Base-by-base conservation (phyloP, 2,113 vertebrate species). In the Perca flavescens region DNA sequence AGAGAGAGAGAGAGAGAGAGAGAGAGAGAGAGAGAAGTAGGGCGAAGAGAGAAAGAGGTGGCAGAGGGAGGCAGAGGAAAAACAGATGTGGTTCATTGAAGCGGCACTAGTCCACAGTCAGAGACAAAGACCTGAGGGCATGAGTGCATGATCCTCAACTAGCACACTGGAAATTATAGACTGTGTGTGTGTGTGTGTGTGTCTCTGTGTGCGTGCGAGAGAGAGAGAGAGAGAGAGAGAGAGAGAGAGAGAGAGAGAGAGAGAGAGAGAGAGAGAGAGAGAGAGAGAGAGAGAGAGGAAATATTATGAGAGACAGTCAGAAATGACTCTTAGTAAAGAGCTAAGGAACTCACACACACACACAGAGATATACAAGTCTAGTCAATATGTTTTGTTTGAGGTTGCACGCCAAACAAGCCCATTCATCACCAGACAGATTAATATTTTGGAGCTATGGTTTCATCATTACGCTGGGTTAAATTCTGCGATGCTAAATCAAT, bases 1-100 rank as follows among this genome's bases (percentile, higher is more conserved):
- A 64, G 43, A 47, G 65, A 73, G 72, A 16, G 43, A 43, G 65
- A 80, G 54, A 74, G 22, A 65, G 49, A 43, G 64, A 71, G 79
- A 6, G 60, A 36, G 65, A 80, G 63, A 79, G 54, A 64, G 53
- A 34, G 8, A 36, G 22, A 47, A 43, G 61, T 25, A 25, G 57
- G 75, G 56, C 0, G 6, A 43, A 46, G 68, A 82, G 21, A 68
- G 57, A 43, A n/a, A 22, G 65, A 46, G 57, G 67, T 46, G 62
- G 58, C 31, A 80, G 74, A 79, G 60, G 40, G 36, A 82, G 75
- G 67, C 60, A 77, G 80, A 67, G 73, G 50, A 60, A 83, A 86
- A 88, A 70, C 86, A 84, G 90, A 91, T 88, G 84, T 90, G 92
- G 85, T 90, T 92, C 90, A 91, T 6, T 93, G 92, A 86, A 91